Conservation (phyloP, 2,113 vertebrate species). For the Anseranas semipalmata region DNA sequence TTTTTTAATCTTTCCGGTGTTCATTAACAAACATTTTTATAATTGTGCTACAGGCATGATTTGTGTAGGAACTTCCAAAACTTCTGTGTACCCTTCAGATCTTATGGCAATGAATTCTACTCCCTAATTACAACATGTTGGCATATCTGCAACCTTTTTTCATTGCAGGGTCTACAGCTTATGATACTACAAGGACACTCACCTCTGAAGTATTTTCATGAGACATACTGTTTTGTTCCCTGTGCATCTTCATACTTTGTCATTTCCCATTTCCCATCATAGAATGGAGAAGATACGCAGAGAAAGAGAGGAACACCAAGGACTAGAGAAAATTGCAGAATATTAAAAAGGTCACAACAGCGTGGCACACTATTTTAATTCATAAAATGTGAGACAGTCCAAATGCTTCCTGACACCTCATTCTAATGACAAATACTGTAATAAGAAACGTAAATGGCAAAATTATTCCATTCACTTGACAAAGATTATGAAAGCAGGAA, state of each 20-base stretch:
- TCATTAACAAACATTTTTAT: not conserved
- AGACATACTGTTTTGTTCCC: not conserved
- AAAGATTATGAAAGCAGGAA: slow-evolving; percentile 45
- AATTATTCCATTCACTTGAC: slow-evolving; percentile 45
- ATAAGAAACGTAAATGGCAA: slow-evolving; percentile 34
- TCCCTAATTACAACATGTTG: not conserved
- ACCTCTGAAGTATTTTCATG: not conserved
- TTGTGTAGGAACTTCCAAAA: not conserved
- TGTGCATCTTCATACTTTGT: not conserved
- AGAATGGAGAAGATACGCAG: not conserved
- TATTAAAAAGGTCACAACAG: slow-evolving; percentile 39
- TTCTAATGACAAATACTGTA: slow-evolving; percentile 51
- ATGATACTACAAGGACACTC: not conserved
- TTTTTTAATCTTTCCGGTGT: not conserved
- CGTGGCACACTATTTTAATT: slow-evolving; percentile 11
- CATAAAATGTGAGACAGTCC: not conserved
- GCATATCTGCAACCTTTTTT: not conserved
- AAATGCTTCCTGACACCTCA: slow-evolving; percentile 35
- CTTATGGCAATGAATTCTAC: fast-evolving
- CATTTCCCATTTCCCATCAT: not conserved
- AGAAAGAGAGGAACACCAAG: not conserved
- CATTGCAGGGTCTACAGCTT: not conserved
- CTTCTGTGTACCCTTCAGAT: not conserved
- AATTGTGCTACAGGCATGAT: not conserved
- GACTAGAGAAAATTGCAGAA: not conserved